phyloP scores from a whole-genome alignment of 2,113 vertebrate species.

The western clawed frog (Xenopus tropicalis) region UCB_Xtro_10.0 CM004450.2:4131001-4131500 shows the following conservation, averaged over 20 bases:
- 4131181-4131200: constrained; percentile 92
- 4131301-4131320: constrained; percentile 95
- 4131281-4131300: constrained; percentile 68
- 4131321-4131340: too few relatives aligned
- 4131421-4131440: constrained; percentile 70
- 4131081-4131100: too few relatives aligned
- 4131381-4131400: too few relatives aligned
- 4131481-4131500: constrained; percentile 50
- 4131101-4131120: background rate
- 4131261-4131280: too few relatives aligned
- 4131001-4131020: too few relatives aligned
- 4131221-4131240: constrained; percentile 64
- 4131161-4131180: constrained; percentile 53
- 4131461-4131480: constrained; percentile 88
- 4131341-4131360: constrained; percentile 77
- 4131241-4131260: constrained; percentile 91
- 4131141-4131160: too few relatives aligned
- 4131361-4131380: constrained; percentile 80
- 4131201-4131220: too few relatives aligned
- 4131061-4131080: too few relatives aligned
- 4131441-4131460: background rate
- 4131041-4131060: too few relatives aligned
- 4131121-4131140: constrained; percentile 92
- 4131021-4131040: too few relatives aligned
- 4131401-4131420: constrained; percentile 82